Percentiles rank a stretch among this genome's conserved stretches.
phyloP scores from a whole-genome alignment of 1,140 invertebrate genomes.

The Uloborus diversus region DNA sequence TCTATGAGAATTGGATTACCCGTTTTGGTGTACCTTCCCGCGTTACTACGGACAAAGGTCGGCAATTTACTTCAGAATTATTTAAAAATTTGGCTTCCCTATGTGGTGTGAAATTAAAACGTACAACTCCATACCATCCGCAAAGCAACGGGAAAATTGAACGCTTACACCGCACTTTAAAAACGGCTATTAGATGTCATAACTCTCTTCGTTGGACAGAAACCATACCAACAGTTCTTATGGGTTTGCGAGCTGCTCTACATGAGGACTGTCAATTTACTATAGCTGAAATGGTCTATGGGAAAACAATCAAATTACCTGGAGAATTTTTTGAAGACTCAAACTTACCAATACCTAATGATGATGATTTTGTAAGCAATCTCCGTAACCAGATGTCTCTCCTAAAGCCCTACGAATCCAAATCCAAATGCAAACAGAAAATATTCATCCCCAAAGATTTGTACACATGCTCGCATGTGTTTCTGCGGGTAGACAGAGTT shows the following conservation, averaged over 20 bases:
- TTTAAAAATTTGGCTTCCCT: not conserved
- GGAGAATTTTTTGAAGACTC: not conserved
- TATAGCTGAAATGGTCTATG: not conserved
- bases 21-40: not conserved
- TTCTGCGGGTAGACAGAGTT: no score
- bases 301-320: not conserved
- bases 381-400: no score
- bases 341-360: no score
- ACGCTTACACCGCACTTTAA: not conserved
- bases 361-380: no score
- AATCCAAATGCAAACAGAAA: no score
- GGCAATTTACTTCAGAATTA: not conserved
- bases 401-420: no score
- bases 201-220: not conserved
- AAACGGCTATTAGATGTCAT: slow-evolving; percentile 8
- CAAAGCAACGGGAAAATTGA: not conserved
- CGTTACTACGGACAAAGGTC: not conserved
- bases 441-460: no score
- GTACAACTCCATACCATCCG: not conserved
- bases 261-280: not conserved
- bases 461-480: no score
- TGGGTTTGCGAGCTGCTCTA: not conserved
- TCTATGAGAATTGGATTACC: not conserved
- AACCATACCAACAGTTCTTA: not conserved
- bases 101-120: not conserved